Base-by-base conservation (phyloP, 2,113 vertebrate species). In the Pygoscelis adeliae region DNA sequence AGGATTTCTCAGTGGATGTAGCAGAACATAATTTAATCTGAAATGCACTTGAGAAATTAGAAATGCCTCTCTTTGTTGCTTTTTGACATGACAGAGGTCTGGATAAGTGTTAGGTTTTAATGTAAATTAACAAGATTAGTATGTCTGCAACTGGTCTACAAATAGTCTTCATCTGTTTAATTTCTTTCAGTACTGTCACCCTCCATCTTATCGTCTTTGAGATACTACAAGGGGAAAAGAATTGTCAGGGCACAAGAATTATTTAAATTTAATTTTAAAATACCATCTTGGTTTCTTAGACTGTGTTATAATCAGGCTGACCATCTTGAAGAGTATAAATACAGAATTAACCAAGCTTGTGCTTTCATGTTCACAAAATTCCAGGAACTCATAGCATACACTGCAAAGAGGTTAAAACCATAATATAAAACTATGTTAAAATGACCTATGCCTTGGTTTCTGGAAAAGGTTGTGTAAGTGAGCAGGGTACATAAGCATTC, bases 1-100 rank as follows among this genome's bases (percentile, higher is more conserved):
- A 84, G 44, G 40, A 94, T 96, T 96, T 85, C 78, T 96, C 72
- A 73, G 70, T 83, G 94, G 80, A 92, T 97, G 66, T 44, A 93
- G 66, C 62, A 92, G 90, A 89, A 82, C 82, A 70, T 96, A 96
- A 98, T 98, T 98, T 95, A 90, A 78, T 93, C 93, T 95, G 91
- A 97, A 98, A 87, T 74, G 59, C 89, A 77, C 87, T 96, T 95
- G 85, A 97, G 66, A 98, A 98, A 98, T 97, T 97, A 97, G 69
- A 77, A 93, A 76, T 93, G n/a, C 44, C 52, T 97, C 89, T 93
- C 90, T 96, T 90, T 74, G 30, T 95, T 97, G 81, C 69, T 96
- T 97, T 96, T 96, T 94, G 86, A 96, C 62, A 84, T 96, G 73
- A 83, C 90, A 96, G 83, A 96, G 52, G 91, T 97, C 92, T 97